phyloP scores from a whole-genome alignment of 2,113 vertebrate species.

The Melospiza georgiana region DNA sequence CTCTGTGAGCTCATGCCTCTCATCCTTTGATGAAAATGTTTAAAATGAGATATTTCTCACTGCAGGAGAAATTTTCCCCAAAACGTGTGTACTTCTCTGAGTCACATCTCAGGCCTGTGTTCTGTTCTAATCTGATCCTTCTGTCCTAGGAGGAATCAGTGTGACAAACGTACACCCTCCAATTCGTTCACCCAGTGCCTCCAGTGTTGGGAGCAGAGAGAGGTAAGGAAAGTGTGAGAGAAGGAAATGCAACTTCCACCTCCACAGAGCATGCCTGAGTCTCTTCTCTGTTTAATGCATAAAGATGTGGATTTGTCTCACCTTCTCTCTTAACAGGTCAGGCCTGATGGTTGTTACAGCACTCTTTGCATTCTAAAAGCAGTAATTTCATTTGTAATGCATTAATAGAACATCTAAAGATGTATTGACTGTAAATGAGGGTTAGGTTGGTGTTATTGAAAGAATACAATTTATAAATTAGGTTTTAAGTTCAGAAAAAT shows the following conservation, averaged over 20 bases:
- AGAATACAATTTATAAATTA: background rate
- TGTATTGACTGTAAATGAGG: background rate
- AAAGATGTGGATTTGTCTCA: background rate
- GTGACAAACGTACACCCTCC: constrained; percentile 76
- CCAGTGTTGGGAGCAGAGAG: constrained; percentile 82
- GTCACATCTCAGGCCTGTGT: background rate
- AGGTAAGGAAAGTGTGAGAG: constrained; percentile 68
- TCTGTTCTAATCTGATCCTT: background rate
- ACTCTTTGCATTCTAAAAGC: background rate
- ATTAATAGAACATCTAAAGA: background rate
- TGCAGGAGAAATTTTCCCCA: background rate
- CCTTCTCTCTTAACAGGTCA: background rate
- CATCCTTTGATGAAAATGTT: background rate
- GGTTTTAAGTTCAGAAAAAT: constrained; percentile 8
- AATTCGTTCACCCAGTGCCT: constrained; percentile 81
- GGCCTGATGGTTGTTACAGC: background rate
- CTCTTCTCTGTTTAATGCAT: background rate
- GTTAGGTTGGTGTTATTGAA: background rate
- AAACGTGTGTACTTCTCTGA: background rate
- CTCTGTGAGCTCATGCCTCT: background rate
- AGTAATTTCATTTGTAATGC: background rate
- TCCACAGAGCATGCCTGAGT: background rate
- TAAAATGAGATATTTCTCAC: background rate
- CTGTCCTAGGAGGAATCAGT: constrained; percentile 68
- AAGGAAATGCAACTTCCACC: background rate